phyloP scores from a whole-genome alignment of 2,797 vertebrate genomes.

The Zenarchopterus dispar region DNA sequence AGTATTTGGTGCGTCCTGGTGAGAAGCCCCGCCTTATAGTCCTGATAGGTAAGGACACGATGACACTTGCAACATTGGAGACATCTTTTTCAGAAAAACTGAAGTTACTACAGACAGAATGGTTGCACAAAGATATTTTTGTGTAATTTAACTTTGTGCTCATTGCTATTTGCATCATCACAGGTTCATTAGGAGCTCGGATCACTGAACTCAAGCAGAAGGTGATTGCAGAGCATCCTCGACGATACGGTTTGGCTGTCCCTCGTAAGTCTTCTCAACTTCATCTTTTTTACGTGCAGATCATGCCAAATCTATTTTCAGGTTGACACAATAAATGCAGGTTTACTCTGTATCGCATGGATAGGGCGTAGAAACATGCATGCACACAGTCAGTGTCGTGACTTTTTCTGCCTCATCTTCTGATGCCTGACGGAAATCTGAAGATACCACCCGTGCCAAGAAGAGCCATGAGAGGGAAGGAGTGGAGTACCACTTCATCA shows the following conservation, averaged over 20 bases:
- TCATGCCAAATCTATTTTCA: not conserved
- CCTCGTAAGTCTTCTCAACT: conserved; percentile 86
- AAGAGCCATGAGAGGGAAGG: conserved; percentile 92
- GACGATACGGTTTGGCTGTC: conserved; percentile 88
- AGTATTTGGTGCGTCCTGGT: conserved; percentile 83
- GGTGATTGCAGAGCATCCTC: conserved; percentile 90
- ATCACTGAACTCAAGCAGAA: conserved; percentile 94
- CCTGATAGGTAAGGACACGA: conserved; percentile 85
- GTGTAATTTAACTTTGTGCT: not conserved
- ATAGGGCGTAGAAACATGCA: not conserved
- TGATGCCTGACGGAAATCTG: conserved; percentile 20
- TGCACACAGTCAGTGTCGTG: not conserved
- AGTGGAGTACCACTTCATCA: conserved; percentile 94
- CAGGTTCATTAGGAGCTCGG: conserved; percentile 91
- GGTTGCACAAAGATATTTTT: not conserved
- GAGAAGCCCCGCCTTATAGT: conserved; percentile 90
- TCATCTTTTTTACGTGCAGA: not conserved
- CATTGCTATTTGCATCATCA: not conserved
- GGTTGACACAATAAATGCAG: too few species aligned
- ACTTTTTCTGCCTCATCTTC: not conserved
- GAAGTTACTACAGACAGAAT: not conserved
- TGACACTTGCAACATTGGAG: not conserved
- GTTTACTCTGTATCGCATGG: too few species aligned
- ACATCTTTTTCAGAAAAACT: not conserved
- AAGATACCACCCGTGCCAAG: conserved; percentile 91